Base-by-base conservation (phyloP, 2,888 invertebrate species). In the Scaptomyza cyrtandrae region DNA sequence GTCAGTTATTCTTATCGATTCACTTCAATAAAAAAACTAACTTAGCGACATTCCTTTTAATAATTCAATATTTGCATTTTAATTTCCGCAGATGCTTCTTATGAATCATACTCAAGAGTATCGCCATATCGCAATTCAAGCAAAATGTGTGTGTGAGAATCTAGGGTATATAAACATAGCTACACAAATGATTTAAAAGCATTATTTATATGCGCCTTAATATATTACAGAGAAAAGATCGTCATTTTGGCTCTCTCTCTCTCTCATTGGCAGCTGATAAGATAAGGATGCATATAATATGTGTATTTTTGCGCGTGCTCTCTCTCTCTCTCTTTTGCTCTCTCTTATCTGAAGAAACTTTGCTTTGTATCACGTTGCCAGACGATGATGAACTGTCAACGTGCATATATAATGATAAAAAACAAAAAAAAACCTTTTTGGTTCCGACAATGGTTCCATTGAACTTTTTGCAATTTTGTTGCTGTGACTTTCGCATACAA, bases 61-160 rank as follows among this genome's bases (percentile, higher is more conserved):
- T 63, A 70, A 65, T 76, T 56, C n/a, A 60, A 56, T 74, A 78
- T 78, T 84, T 67, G 50, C 48, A 37, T 44, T 67, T 64, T n/a
- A 59, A 62, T 74, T 75, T 60, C 54, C 76, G 52, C 76, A 60
- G 59, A 73, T 71, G 71, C 33, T 49, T 31, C 29, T 7, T 3
- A 62, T 81, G 78, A 60, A 63, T 84, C 85, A 79, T 53, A 41
- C 39, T 60, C 46, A 54, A 64, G 46, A 54, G 41, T 45, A 58
- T 49, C 43, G 64, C 54, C 54, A 54, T 59, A 74, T 73, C 75
- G 53, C 31, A 68, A 19, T n/a, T 19, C 37, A 44, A 31, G 31
- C 33, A 6, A 27, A 43, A 9, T 35, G 7, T 50, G 2, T 29
- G 2, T n/a, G 1, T 48, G 13, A n/a, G 33, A 10, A 33, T 33